Evolutionary conservation across 2,113 vertebrate species (phyloP).

Genomic region (Dromaius novaehollandiae): DNA sequence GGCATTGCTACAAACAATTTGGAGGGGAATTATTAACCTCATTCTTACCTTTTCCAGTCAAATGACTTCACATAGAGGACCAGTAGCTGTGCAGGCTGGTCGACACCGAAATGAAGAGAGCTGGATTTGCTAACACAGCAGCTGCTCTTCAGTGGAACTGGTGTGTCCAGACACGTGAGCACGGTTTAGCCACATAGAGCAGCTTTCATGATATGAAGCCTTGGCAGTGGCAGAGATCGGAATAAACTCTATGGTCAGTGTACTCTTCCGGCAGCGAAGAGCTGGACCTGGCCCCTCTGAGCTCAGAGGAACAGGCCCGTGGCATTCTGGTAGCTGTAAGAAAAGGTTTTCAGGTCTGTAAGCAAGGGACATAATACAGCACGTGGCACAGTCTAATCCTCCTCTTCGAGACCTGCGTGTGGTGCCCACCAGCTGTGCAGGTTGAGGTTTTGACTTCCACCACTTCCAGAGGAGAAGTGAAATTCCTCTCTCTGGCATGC

Average conservation of each 20-base stretch:
- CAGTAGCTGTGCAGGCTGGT: background rate
- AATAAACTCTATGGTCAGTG: background rate
- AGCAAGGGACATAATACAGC: background rate
- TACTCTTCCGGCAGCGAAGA: background rate
- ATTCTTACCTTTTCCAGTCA: background rate
- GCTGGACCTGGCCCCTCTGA: background rate
- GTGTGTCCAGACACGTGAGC: accelerated
- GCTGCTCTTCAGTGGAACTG: background rate
- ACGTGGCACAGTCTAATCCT: background rate
- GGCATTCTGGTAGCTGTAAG: background rate
- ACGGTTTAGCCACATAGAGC: background rate
- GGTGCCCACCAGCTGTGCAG: background rate
- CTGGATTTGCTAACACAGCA: background rate
- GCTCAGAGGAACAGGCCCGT: background rate
- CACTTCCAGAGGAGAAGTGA: background rate
- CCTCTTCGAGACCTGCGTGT: background rate
- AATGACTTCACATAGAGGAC: background rate
- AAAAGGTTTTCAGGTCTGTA: background rate
- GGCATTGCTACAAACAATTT: background rate
- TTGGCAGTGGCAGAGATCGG: background rate
- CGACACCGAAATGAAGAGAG: background rate
- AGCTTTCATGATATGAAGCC: background rate
- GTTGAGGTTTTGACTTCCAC: background rate
- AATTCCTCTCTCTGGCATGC: background rate
- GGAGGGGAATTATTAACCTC: background rate